Evolutionary conservation across 2,113 vertebrate genomes (phyloP), one percentile per base, ranked within the genome.

Genomic region (Catharus fuscescens): DNA sequence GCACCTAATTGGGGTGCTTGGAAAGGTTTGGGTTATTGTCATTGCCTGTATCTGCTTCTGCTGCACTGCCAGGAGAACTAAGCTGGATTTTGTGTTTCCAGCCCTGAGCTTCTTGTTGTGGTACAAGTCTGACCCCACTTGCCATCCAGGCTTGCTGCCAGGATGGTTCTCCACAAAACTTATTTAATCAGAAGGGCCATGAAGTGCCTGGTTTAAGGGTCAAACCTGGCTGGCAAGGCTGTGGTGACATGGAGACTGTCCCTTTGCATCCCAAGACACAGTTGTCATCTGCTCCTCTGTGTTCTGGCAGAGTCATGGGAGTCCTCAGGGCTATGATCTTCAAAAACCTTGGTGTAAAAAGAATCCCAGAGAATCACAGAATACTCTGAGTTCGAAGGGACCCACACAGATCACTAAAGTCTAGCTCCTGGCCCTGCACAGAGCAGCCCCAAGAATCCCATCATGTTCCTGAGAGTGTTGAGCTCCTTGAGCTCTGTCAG

Each of bases 161-260:
- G 36, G 26, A 42, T 21, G 13, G 15, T 12, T 78, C 14, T 50
- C 23, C 40, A 16, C 18, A 18, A 8, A 32, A 21, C 0, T 0
- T 10, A 14, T 42, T 70, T 34, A 21, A 56, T 42, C 0, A 1
- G 50, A 19, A 89, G 6, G 21, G 29, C 24, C 53, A 21, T 14
- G 31, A 42, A 56, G 12, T 56, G 23, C 18, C 21, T 50, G 42
- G 15, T 18, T 31, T 7, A 40, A 52, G 25, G 38, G 13, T 14
- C 0, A 0, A 28, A 38, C 12, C 10, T 5, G 0, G 24, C 64
- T 53, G 45, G 10, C 14, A 23, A 64, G 34, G 29, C 59, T 60
- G 32, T 5, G 20, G 13, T 11, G 54, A 20, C 19, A 28, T 5
- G 16, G 24, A 31, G n/a, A 29, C 23, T n/a, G 67, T 14, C n/a